phyloP scores from a whole-genome alignment of 2,888 invertebrate genomes.

The Drosophila nr. medialis region DNA sequence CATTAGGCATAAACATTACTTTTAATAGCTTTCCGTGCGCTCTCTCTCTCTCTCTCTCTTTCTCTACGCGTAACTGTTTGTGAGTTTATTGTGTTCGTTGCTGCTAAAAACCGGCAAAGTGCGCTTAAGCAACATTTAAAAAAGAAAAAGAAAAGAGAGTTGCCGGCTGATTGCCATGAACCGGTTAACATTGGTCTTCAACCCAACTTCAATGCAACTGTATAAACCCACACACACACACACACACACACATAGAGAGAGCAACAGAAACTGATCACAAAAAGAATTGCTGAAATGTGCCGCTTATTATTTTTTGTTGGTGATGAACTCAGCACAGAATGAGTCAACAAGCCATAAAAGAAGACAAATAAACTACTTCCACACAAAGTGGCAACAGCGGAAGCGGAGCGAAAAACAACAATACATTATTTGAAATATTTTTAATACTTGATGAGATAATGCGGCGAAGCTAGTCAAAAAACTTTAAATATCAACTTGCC shows the following conservation, averaged over 20 bases:
- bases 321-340: slow-evolving; percentile 33
- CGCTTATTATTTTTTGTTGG: slow-evolving; percentile 8
- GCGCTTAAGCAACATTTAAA: slow-evolving; percentile 9
- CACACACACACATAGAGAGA: neutral
- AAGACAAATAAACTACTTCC: slow-evolving; percentile 4
- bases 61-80: slow-evolving; percentile 25
- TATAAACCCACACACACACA: neutral
- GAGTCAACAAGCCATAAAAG: slow-evolving; percentile 26
- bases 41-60: neutral
- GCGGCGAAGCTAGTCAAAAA: slow-evolving; percentile 42
- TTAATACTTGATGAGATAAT: slow-evolving; percentile 36
- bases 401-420: neutral
- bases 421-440: neutral
- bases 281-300: slow-evolving; percentile 20
- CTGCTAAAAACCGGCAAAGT: slow-evolving; percentile 27
- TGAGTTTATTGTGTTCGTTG: slow-evolving; percentile 13
- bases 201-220: slow-evolving; percentile 12
- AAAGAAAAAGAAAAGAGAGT: slow-evolving; percentile 34
- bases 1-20: slow-evolving; percentile 52
- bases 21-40: slow-evolving; percentile 36
- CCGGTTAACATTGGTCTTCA: slow-evolving; percentile 28
- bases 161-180: slow-evolving; percentile 22
- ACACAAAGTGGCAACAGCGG: slow-evolving; percentile 3
- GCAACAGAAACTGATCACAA: neutral
- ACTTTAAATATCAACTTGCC: slow-evolving; percentile 52